Evolutionary conservation across 2,113 vertebrate species (phyloP).

Genomic region (Dolichallabes microphthalmus): DNA sequence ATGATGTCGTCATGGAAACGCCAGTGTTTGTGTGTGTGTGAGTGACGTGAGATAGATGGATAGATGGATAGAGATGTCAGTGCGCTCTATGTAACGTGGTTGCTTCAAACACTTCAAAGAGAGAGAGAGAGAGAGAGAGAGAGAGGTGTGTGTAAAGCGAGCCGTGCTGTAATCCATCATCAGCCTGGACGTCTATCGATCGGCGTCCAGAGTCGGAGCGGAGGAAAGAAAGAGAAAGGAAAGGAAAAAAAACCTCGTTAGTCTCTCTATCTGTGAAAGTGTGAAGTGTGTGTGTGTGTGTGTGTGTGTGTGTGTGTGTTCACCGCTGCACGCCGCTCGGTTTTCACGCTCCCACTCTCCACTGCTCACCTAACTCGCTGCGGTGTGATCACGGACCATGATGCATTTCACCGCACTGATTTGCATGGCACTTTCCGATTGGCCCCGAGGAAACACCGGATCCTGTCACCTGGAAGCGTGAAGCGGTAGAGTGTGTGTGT

Average conservation of each 20-base stretch:
- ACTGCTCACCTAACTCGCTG: slow-evolving; percentile 51
- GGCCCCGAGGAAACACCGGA: neutral
- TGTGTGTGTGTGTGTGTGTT: slow-evolving; percentile 18
- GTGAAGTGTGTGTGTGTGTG: slow-evolving; percentile 19
- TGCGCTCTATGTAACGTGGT: slow-evolving; percentile 26
- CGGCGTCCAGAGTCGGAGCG: neutral
- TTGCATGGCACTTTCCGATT: slow-evolving; percentile 43
- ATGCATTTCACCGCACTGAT: slow-evolving; percentile 53
- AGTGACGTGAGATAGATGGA: neutral
- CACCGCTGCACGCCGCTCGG: slow-evolving; percentile 34
- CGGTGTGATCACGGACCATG: slow-evolving; percentile 51
- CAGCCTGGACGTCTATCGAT: slow-evolving; percentile 53
- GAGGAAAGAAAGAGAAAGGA: neutral
- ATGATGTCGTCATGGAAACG: neutral
- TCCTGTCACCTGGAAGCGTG: neutral
- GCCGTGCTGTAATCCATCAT: slow-evolving; percentile 55
- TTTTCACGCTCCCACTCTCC: slow-evolving; percentile 52
- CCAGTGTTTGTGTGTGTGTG: neutral
- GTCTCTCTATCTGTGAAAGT: slow-evolving; percentile 14
- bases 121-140: neutral
- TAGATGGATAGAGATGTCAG: slow-evolving; percentile 48
- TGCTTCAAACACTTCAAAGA: slow-evolving; percentile 22
- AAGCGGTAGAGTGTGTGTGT: neutral
- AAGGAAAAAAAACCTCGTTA: slow-evolving; percentile 15
- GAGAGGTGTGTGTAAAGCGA: slow-evolving; percentile 31